These are phyloP conservation scores for Mystacornis crossleyi DNA, from an alignment of 2,113 vertebrate species.

Conservation along the genomic window DNA sequence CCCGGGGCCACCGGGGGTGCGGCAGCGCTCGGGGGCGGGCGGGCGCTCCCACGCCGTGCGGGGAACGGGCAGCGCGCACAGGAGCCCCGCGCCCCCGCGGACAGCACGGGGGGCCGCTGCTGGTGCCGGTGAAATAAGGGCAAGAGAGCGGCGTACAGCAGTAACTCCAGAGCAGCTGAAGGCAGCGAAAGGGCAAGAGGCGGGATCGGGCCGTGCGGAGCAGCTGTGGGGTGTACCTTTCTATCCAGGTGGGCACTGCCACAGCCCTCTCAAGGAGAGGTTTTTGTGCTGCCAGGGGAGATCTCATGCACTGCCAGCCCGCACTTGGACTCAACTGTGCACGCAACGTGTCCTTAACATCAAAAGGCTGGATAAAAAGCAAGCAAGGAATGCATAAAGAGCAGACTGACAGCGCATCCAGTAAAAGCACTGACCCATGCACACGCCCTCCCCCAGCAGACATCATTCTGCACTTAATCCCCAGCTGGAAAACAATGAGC, in stretches of 20 bases:
- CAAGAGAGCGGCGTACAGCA: neutral
- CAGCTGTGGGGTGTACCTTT: neutral
- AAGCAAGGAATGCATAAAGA: neutral
- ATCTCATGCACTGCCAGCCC: fast-evolving
- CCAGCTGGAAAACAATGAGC: neutral
- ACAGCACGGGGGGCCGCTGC: neutral
- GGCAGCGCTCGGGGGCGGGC: neutral
- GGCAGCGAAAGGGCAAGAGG: neutral
- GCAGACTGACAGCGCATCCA: neutral
- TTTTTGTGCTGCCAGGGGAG: too few relatives aligned
- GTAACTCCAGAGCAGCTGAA: fast-evolving
- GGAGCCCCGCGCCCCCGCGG: neutral
- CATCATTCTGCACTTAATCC: neutral
- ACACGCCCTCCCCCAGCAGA: neutral
- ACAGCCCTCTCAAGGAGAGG: neutral
- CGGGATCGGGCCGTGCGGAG: neutral
- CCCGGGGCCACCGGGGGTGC: neutral
- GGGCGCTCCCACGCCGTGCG: neutral
- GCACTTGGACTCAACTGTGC: neutral
- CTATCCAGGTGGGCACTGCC: neutral
- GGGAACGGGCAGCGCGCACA: too few relatives aligned
- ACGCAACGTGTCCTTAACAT: too few relatives aligned
- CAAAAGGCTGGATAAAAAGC: neutral
- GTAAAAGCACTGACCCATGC: neutral
- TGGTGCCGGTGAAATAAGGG: too few relatives aligned